Evolutionary conservation across 1,140 invertebrate genomes (phyloP).

Genomic region (Nixonia krombeini): DNA sequence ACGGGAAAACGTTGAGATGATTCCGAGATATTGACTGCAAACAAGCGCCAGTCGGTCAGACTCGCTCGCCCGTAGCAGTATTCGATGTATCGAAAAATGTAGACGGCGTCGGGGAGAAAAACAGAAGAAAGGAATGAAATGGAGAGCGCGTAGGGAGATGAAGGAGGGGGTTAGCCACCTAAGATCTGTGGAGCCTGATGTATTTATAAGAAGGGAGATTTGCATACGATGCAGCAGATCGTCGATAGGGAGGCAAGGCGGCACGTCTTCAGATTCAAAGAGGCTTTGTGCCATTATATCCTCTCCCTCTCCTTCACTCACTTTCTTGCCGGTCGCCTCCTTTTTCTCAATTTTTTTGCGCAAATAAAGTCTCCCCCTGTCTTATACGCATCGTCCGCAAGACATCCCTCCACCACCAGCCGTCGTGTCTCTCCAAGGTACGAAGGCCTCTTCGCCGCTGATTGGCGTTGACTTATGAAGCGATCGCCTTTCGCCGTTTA

Average conservation of each 20-base stretch:
- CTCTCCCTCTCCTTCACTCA: slow-evolving; percentile 31
- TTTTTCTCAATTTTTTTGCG: slow-evolving; percentile 45
- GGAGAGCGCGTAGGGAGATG: slow-evolving; percentile 33
- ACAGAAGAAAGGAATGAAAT: slow-evolving; percentile 27
- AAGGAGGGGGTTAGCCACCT: slow-evolving; percentile 51
- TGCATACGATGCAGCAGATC: slow-evolving; percentile 72
- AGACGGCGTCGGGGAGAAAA: slow-evolving; percentile 2
- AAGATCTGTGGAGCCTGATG: slow-evolving; percentile 68
- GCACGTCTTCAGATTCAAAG: slow-evolving; percentile 69
- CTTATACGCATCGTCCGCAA: slow-evolving; percentile 32
- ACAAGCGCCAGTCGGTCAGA: slow-evolving; percentile 21
- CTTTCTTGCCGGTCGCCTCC: slow-evolving; percentile 31
- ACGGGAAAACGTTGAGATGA: too few relatives aligned
- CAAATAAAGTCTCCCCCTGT: slow-evolving; percentile 47
- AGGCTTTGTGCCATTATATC: slow-evolving; percentile 72
- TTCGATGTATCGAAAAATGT: slow-evolving; percentile 24
- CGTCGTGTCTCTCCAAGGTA: slow-evolving; percentile 36
- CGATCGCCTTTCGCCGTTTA: slow-evolving; percentile 58
- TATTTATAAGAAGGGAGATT: slow-evolving; percentile 72
- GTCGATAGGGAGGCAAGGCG: slow-evolving; percentile 65
- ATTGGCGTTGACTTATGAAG: slow-evolving; percentile 65
- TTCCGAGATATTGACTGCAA: slow-evolving; percentile 4
- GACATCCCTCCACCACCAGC: slow-evolving; percentile 12
- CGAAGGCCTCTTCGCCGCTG: slow-evolving; percentile 40
- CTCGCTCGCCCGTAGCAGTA: slow-evolving; percentile 20